Evolutionary conservation across 2,888 invertebrate genomes (phyloP), one percentile per base, ranked within the genome.

Genomic region (Caenorhabditis sp.): DNA sequence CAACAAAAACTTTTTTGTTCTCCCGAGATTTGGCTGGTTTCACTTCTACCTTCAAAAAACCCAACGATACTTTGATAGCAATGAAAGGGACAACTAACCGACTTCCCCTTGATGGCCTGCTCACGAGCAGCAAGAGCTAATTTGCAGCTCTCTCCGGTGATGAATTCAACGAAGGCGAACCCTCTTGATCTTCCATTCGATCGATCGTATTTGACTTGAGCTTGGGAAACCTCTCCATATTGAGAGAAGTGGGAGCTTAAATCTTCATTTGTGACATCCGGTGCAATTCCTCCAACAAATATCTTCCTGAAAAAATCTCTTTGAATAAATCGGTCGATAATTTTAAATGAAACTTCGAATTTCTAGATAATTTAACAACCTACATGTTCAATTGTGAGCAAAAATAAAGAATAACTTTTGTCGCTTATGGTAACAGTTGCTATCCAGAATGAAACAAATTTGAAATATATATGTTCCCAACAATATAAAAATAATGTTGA

Each of bases 1-100:
- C 88, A 59, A 88, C 86, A 76, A 88, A 88, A 38, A 88, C 86
- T 73, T 88, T 88, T 85, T 88, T 88, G 79, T 88, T 88, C 72
- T 88, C 88, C 36, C 88, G 83, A 4, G 86, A 86, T 67, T 87
- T 87, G 38, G 88, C 88, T 49, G 86, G 86, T 75, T 88, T 88
- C 31, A 88, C 85, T 67, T 88, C 88, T 36, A 85, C 83, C 73
- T 82, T 60, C 43, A 76, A 57, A 60, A 25, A 36, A 36, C 12
- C 50, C 23, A 38, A n/a, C 7, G 20, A 4, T 20, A 38, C 7
- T 43, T 20, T 43, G 12, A 10, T 1, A 54, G 43, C 49, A 52
- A 23, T 4, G 21, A 52, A 43, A 60, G n/a, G 23, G 5, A 31
- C 7, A 10, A 75, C 71, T 64, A n/a, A 81, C 82, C 63, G 70